phyloP scores from a whole-genome alignment of 2,113 vertebrate species.

The Pelodiscus sinensis region DNA sequence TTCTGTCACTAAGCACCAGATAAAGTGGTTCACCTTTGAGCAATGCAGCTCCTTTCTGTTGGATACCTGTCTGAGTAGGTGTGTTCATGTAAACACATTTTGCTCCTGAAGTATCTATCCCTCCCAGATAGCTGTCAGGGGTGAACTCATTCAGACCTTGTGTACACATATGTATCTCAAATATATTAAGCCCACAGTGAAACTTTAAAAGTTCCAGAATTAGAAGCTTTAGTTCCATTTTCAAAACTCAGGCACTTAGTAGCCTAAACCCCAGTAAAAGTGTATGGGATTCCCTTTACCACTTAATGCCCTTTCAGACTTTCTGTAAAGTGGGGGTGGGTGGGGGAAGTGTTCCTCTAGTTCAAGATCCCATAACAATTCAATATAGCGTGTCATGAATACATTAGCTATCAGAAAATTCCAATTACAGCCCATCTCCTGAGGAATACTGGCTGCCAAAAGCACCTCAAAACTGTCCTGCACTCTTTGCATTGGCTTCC shows the following conservation, averaged over 20 bases:
- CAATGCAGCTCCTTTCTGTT: too few species aligned
- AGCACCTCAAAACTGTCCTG: neutral
- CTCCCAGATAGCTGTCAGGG: too few species aligned
- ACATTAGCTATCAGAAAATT: neutral
- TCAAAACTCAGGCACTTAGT: neutral
- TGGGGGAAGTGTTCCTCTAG: neutral
- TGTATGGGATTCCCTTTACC: neutral
- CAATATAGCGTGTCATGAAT: neutral
- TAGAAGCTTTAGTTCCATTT: neutral
- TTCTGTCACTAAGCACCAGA: too few species aligned
- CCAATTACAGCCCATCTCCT: neutral
- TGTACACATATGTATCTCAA: neutral
- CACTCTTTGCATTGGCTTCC: neutral
- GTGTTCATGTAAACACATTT: too few species aligned
- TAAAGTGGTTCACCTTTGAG: too few species aligned
- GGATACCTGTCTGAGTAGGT: too few species aligned
- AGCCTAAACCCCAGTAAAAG: neutral
- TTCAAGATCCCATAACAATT: neutral
- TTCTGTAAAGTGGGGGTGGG: neutral
- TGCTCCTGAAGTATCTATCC: too few species aligned
- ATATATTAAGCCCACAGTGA: neutral
- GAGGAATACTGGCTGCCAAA: rapidly evolving
- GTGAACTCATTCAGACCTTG: too few species aligned
- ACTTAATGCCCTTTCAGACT: neutral
- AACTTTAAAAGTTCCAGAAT: neutral